These are phyloP conservation scores for Bombus sylvicola DNA, from an alignment of 1,140 invertebrate species.

Conservation along the genomic window DNA sequence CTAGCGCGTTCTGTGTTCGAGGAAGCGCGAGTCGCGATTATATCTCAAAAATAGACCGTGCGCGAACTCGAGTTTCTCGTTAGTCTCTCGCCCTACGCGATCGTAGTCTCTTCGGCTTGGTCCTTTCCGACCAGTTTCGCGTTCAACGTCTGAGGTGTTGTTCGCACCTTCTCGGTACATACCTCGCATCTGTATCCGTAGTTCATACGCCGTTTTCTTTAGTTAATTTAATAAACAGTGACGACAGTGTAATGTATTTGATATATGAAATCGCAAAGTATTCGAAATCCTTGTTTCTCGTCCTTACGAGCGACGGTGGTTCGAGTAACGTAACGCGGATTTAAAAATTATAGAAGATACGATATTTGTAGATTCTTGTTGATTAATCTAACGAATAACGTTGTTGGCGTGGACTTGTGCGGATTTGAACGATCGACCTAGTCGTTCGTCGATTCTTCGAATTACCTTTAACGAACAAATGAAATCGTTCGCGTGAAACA, in stretches of 20 bases:
- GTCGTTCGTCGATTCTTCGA: neutral
- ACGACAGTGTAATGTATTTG: neutral
- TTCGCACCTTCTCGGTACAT: neutral
- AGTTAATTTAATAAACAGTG: neutral
- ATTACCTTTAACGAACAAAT: neutral
- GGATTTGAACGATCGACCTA: neutral
- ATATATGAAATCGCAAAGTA: no score
- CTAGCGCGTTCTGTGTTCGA: constrained; percentile 38
- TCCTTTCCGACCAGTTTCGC: constrained; percentile 62
- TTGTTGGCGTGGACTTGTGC: no score
- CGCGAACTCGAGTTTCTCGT: constrained; percentile 44
- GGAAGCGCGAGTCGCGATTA: constrained; percentile 62
- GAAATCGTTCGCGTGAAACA: neutral
- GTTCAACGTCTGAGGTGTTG: constrained; percentile 48
- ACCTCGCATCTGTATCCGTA: neutral
- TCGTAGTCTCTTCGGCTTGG: neutral
- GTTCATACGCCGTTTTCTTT: neutral
- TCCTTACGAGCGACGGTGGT: neutral
- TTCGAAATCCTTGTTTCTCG: no score
- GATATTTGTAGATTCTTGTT: no score
- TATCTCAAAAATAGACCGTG: constrained; percentile 63
- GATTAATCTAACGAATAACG: no score
- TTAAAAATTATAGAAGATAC: neutral
- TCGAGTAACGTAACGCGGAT: neutral
- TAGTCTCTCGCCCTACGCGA: constrained; percentile 55